phyloP scores from a whole-genome alignment of 2,113 vertebrate species.

The Stercorarius parasiticus region DNA sequence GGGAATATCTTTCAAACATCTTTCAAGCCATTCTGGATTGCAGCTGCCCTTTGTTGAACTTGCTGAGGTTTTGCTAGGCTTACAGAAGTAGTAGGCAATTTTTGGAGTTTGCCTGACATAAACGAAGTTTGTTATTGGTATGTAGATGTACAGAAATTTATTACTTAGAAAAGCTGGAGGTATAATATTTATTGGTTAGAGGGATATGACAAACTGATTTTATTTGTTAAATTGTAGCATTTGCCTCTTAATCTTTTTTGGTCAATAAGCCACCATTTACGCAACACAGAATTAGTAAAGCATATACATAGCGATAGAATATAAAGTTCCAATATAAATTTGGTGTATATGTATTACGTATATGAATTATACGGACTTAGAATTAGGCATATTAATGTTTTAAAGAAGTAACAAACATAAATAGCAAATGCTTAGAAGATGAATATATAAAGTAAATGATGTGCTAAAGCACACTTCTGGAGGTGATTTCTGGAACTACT shows the following conservation, averaged over 20 bases:
- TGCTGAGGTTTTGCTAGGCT: background rate
- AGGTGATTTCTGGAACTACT: background rate
- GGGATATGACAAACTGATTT: background rate
- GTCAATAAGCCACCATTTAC: background rate
- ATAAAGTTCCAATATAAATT: background rate
- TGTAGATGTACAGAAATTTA: background rate
- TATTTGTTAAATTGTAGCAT: background rate
- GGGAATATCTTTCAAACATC: conserved; percentile 22
- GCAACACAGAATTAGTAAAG: background rate
- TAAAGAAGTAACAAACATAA: background rate
- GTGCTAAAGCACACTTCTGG: rapidly evolving
- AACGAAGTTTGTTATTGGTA: background rate
- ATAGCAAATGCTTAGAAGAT: background rate
- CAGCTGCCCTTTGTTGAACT: conserved; percentile 45
- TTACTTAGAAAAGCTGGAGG: background rate
- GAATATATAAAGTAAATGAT: background rate
- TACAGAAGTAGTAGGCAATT: background rate
- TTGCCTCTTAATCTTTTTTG: background rate
- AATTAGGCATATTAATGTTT: background rate
- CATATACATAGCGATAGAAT: background rate
- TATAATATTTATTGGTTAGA: background rate
- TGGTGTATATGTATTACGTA: background rate
- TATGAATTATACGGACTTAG: background rate
- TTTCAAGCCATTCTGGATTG: background rate
- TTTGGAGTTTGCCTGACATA: background rate